Base-by-base conservation (phyloP, 1,140 invertebrate species). In the Drosophila asahinai region DNA sequence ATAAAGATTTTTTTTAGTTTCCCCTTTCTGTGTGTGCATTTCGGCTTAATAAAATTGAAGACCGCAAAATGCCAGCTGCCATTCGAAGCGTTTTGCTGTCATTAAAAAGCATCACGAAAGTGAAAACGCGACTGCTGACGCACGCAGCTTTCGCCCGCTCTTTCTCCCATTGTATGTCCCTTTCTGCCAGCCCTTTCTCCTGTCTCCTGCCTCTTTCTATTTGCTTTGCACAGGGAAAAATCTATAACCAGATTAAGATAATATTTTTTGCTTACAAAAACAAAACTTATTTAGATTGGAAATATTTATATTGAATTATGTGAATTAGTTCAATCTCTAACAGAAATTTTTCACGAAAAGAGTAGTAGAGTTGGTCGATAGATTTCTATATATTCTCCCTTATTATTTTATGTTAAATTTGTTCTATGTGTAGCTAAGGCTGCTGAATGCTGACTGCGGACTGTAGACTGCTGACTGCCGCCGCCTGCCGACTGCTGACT, bases 41-140 rank as follows among this genome's bases (percentile, higher is more conserved):
- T 66, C 8, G 30, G 36, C 4, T 51, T 65, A 59, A 48, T 63
- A 57, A 80, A 80, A 80, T 74, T 71, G 66, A 40, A 66, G 52
- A 74, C 76, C 83, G 49, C 83, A 83, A 65, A 79, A 72, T 54
- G 60, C 17, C 76, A 72, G 66, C 60, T 86, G 80, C 30, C 52
- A 83, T 65, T 86, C 51, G 54, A 59, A 66, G 71, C 63, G 72
- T 63, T 62, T 62, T 48, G 75, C 38, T 71, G 75, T 83, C 83
- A 86, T 86, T 86, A 87, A 83, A 78, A 86, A 80, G 71, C 72
- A 64, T 66, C 72, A 62, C 48, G 80, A 87, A 86, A 83, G 83
- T 83, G 83, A 86, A 86, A 89, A 83, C 67, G 77, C 59, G 75
- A 80, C 77, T 77, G 75, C 74, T 77, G 75, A 68, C 75, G 66